Base-by-base conservation (phyloP, 2,797 vertebrate species). In the Epinephelus malabaricus region DNA sequence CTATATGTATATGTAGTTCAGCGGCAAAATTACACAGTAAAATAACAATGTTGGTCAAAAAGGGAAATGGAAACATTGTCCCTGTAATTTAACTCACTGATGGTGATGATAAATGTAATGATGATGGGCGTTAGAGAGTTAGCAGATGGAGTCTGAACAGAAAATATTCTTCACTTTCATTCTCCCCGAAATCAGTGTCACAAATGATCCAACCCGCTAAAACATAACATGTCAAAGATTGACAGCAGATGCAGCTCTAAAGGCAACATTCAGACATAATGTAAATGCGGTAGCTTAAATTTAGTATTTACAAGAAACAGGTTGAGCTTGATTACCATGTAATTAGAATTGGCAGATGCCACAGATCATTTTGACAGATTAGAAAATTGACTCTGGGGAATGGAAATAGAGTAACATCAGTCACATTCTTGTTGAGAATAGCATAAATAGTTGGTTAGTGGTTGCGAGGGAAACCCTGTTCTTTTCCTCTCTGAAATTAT, bases 51-150 rank as follows among this genome's bases (percentile, higher is more conserved):
- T 82, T 86, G 89, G 91, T 88, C 71, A 76, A 84, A 78, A 88
- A 72, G 79, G 83, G 75, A 92, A 91, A 93, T 79, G 86, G 76
- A 92, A 86, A 89, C 78, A 70, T 64, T 82, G 69, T 87, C 90
- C 85, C 90, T 93, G 84, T 94, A 93, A 93, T 95, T 93, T 91
- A 76, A 80, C 79, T 85, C 67, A 45, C 25, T 77, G 79, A 89
- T 91, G 81, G 81, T 79, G 74, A 86, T 82, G 73, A 91, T 88
- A 74, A 79, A 84, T 71, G 69, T 71, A 77, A 86, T 82, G 78
- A 83, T 73, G 82, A 91, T 69, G 79, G 69, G 73, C 82, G 73
- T 75, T 40, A 68, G 62, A 79, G 61, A 40, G 66, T 45, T 73
- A 47, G 73, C 63, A 73, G 73, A 69, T 79, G 62, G 47, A 76